phyloP scores from a whole-genome alignment of 1,140 invertebrate genomes.

The Centruroides vittatus region DNA sequence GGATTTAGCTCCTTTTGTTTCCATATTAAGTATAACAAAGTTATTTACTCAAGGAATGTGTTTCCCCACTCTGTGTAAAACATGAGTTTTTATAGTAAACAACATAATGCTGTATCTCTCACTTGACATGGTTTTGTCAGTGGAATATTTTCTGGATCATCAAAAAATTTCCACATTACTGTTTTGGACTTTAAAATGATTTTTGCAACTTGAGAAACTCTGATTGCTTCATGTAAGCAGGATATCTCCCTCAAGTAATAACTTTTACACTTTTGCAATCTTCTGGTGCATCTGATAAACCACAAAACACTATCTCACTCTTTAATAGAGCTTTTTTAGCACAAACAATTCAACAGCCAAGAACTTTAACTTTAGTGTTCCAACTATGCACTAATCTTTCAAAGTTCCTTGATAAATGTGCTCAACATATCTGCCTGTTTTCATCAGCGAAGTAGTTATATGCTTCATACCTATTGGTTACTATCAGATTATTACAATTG shows the following conservation, averaged over 20 bases:
- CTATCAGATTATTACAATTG: constrained; percentile 5
- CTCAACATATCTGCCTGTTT: background rate
- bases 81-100: background rate
- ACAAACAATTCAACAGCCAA: background rate
- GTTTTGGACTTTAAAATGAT: constrained; percentile 1
- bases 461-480: background rate
- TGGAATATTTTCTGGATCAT: constrained; percentile 8
- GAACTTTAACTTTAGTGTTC: background rate
- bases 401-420: background rate
- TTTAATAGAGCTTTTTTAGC: constrained; percentile 1
- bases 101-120: constrained; percentile 3
- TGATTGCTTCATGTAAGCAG: background rate
- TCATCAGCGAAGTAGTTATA: background rate
- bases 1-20: background rate
- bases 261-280: background rate
- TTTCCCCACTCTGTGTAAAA: constrained; percentile 2
- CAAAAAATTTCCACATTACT: constrained; percentile 8
- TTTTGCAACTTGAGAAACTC: constrained; percentile 3
- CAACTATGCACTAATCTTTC: constrained; percentile 1
- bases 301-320: background rate
- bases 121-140: constrained; percentile 7
- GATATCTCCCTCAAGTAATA: constrained; percentile 2
- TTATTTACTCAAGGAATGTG: background rate
- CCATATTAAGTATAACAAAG: constrained; percentile 1
- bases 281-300: background rate